Evolutionary conservation across 1,140 invertebrate species (phyloP).

Genomic region (Arion vulgaris): DNA sequence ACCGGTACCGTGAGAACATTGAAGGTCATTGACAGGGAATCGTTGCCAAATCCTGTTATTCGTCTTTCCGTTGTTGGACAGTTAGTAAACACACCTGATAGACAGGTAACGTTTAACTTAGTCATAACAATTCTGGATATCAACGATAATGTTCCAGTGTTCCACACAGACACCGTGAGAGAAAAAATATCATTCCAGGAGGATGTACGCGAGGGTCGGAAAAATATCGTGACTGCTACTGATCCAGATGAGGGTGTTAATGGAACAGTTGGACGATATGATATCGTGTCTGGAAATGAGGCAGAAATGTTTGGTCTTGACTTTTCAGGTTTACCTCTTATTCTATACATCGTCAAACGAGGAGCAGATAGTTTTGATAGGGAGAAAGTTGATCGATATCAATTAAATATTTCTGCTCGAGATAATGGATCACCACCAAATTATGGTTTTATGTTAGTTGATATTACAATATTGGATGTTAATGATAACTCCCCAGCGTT

Average conservation of each 20-base stretch:
- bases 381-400: slow-evolving; percentile 84
- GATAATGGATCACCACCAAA: slow-evolving; percentile 83
- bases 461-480: slow-evolving; percentile 77
- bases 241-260: slow-evolving; percentile 76
- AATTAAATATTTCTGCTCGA: slow-evolving; percentile 84
- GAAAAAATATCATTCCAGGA: slow-evolving; percentile 64
- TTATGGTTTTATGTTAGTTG: slow-evolving; percentile 83
- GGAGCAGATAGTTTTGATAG: slow-evolving; percentile 85
- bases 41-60: slow-evolving; percentile 43
- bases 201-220: slow-evolving; percentile 73
- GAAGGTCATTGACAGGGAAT: slow-evolving; percentile 52
- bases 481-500: slow-evolving; percentile 95
- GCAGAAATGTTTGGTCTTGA: slow-evolving; percentile 55
- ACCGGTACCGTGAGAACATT: slow-evolving; percentile 47
- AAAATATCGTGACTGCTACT: slow-evolving; percentile 74
- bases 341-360: slow-evolving; percentile 73
- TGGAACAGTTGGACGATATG: slow-evolving; percentile 50
- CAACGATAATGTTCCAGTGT: slow-evolving; percentile 93
- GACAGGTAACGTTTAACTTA: slow-evolving; percentile 53
- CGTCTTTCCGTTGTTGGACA: slow-evolving; percentile 49
- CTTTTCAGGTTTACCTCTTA: slow-evolving; percentile 44
- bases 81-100: slow-evolving; percentile 17
- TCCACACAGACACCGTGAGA: slow-evolving; percentile 69
- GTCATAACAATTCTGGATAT: slow-evolving; percentile 78
- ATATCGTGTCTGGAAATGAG: slow-evolving; percentile 57